Evolutionary conservation across 2,113 vertebrate genomes (phyloP).

Genomic region (Aspiorhynchus laticeps): DNA sequence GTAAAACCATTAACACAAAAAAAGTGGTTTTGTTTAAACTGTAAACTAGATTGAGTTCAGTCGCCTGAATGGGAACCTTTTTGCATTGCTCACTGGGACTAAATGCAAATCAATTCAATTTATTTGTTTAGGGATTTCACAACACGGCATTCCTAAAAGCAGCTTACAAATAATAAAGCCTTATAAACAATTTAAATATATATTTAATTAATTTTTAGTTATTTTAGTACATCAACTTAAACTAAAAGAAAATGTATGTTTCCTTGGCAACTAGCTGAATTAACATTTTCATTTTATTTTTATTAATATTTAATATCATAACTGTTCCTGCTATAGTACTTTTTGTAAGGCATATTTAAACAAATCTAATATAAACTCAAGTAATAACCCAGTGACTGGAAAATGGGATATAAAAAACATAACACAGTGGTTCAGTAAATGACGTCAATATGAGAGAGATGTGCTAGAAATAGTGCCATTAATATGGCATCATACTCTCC

Average conservation of each 20-base stretch:
- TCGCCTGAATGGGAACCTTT: neutral
- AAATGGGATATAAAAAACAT: neutral
- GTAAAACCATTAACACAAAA: neutral
- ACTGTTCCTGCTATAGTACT: neutral
- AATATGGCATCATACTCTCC: neutral
- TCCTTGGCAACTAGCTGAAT: neutral
- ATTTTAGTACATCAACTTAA: neutral
- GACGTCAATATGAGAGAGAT: neutral
- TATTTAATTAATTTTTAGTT: neutral
- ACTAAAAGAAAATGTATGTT: neutral
- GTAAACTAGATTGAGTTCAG: neutral
- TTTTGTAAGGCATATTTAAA: neutral
- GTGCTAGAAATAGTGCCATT: constrained; percentile 5
- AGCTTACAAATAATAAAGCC: neutral
- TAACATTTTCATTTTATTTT: neutral
- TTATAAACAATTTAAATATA: neutral
- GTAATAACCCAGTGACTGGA: neutral
- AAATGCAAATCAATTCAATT: neutral
- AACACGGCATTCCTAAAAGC: neutral
- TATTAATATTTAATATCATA: neutral
- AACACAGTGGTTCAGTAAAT: neutral
- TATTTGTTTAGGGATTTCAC: neutral
- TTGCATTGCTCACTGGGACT: neutral
- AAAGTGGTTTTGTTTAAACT: neutral
- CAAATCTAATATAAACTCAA: neutral